A percentile compares a stretch with the other conserved stretches of the same genome.
phyloP scores from a whole-genome alignment of 2,797 vertebrate genomes.

The Nyctibius grandis region DNA sequence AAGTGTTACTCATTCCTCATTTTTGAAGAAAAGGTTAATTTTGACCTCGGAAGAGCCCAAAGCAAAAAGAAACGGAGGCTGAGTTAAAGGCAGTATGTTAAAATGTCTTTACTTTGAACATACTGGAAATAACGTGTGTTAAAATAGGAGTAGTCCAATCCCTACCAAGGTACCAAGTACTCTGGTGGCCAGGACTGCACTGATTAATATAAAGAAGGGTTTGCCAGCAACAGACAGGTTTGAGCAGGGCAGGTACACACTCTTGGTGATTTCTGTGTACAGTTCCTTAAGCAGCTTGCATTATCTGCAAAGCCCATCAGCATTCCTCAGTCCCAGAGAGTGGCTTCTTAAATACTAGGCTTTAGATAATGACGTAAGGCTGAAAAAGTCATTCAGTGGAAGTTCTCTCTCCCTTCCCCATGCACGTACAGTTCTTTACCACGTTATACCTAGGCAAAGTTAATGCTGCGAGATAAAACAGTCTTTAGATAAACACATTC shows the following conservation, averaged over 20 bases:
- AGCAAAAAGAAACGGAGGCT: neutral
- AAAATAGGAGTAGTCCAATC: neutral
- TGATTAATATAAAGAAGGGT: conserved; percentile 26
- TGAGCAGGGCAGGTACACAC: conserved; percentile 41
- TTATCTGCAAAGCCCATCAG: neutral
- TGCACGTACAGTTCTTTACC: rapidly evolving
- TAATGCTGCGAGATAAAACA: neutral
- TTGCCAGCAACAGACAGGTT: conserved; percentile 55
- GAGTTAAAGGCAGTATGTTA: neutral
- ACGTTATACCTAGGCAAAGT: neutral
- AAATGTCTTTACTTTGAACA: neutral
- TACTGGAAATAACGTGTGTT: conserved; percentile 25
- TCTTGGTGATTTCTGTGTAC: neutral
- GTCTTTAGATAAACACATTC: neutral
- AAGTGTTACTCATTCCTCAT: neutral
- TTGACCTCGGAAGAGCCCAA: neutral
- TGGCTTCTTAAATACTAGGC: neutral
- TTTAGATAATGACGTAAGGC: neutral
- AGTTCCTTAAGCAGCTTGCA: neutral
- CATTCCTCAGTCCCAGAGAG: neutral
- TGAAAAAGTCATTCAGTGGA: neutral
- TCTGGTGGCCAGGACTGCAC: conserved; percentile 61
- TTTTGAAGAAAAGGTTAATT: neutral
- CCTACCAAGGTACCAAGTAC: conserved; percentile 49
- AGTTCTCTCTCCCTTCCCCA: neutral